A percentile compares a stretch with the other conserved stretches of the same genome.
These are phyloP conservation scores for Mellilla xanthometata DNA, from an alignment of 2,888 invertebrate species.

Conservation along the genomic window DNA sequence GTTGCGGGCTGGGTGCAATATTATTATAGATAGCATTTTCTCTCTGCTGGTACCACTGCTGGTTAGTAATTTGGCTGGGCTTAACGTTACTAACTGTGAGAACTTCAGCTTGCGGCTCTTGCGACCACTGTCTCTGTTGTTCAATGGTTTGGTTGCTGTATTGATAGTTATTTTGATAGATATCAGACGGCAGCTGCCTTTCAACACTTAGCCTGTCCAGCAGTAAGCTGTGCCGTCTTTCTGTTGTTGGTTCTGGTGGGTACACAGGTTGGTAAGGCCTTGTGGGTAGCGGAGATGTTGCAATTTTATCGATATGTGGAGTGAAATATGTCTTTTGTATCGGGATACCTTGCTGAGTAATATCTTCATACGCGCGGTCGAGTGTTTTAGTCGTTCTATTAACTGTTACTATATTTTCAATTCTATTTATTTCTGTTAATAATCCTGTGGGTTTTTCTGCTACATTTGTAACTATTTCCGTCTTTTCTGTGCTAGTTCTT, in stretches of 20 bases:
- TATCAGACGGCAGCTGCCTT: conserved; percentile 66
- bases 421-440: conserved; percentile 67
- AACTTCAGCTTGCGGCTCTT: conserved; percentile 72
- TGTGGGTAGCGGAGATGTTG: conserved; percentile 55
- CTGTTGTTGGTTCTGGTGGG: conserved; percentile 54
- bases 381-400: conserved; percentile 72
- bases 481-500: conserved; percentile 63
- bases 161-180: conserved; percentile 60
- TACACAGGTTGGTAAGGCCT: conserved; percentile 63
- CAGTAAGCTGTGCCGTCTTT: conserved; percentile 70
- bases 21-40: conserved; percentile 59
- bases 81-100: conserved; percentile 71
- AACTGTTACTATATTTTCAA: conserved; percentile 72
- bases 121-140: conserved; percentile 57
- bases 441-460: conserved; percentile 54
- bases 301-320: conserved; percentile 58
- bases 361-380: conserved; percentile 64
- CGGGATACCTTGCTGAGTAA: conserved; percentile 59
- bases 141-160: conserved; percentile 54
- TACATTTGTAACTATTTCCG: conserved; percentile 65
- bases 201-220: conserved; percentile 71
- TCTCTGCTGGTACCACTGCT: conserved; percentile 73
- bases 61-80: conserved; percentile 69
- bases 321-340: conserved; percentile 66
- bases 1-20: conserved; percentile 42